A percentile compares a stretch with the other conserved stretches of the same genome.
phyloP scores from a whole-genome alignment of 2,888 invertebrate genomes.

The Pandemis corylana region DNA sequence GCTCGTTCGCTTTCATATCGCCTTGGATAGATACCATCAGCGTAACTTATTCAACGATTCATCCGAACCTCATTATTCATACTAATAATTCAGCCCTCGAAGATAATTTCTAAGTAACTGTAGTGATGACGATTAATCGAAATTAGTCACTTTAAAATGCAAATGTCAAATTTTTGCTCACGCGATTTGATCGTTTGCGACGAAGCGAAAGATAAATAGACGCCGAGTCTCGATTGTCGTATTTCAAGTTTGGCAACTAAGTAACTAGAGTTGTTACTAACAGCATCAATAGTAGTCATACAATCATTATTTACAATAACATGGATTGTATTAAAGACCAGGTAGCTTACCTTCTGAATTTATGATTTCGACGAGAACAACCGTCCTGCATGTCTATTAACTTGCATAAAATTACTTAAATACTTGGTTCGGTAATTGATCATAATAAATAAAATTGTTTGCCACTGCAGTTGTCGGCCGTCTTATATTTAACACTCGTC shows the following conservation, averaged over 20 bases:
- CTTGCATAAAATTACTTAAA: constrained; percentile 11
- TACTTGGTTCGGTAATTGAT: background rate
- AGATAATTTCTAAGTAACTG: constrained; percentile 46
- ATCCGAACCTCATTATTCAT: constrained; percentile 31
- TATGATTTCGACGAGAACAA: constrained; percentile 44
- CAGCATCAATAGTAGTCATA: background rate
- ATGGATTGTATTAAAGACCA: constrained; percentile 3
- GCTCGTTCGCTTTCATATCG: constrained; percentile 46
- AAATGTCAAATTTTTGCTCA: constrained; percentile 63
- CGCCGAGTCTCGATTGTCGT: constrained; percentile 45
- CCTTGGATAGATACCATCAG: constrained; percentile 39
- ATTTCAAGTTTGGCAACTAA: constrained; percentile 43
- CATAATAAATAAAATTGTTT: constrained; percentile 7
- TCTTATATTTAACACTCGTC: constrained; percentile 1
- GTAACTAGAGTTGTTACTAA: background rate
- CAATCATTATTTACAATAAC: background rate
- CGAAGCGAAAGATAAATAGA: constrained; percentile 49
- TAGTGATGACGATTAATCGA: constrained; percentile 57
- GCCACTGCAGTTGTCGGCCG: background rate
- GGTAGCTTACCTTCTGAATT: constrained; percentile 9
- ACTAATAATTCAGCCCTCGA: constrained; percentile 30
- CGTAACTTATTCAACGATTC: constrained; percentile 37
- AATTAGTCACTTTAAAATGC: constrained; percentile 66
- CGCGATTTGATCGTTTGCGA: constrained; percentile 56
- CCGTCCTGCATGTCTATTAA: constrained; percentile 41